phyloP scores from a whole-genome alignment of 1,140 invertebrate genomes.

The Monomorium pharaonis region DNA sequence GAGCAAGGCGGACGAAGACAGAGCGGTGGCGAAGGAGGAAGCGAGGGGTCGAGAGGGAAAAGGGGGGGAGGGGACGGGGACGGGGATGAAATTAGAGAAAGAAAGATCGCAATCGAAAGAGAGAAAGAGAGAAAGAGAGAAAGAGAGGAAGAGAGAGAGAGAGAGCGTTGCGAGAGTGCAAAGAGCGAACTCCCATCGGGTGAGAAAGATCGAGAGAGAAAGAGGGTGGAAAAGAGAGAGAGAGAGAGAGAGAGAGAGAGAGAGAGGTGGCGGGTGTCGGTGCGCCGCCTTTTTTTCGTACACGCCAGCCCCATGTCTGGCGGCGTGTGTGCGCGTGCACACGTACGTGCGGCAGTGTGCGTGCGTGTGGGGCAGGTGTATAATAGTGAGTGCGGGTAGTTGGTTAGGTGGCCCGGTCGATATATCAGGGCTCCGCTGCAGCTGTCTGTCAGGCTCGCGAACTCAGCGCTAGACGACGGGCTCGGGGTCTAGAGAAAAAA shows the following conservation, averaged over 20 bases:
- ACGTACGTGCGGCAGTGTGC: constrained; percentile 7
- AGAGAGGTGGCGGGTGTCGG: constrained; percentile 58
- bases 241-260: constrained; percentile 39
- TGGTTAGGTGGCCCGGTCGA: constrained; percentile 81
- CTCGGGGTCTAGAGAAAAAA: constrained; percentile 80
- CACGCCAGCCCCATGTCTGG: constrained; percentile 69
- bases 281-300: constrained; percentile 74
- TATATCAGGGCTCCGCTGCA: constrained; percentile 84
- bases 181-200: constrained; percentile 23
- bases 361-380: constrained; percentile 72
- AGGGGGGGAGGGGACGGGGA: no score
- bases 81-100: constrained; percentile 42
- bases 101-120: constrained; percentile 24
- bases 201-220: constrained; percentile 32
- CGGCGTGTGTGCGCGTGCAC: constrained; percentile 44
- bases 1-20: constrained; percentile 60
- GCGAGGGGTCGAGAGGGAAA: constrained; percentile 32
- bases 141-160: constrained; percentile 50
- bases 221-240: constrained; percentile 12
- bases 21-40: constrained; percentile 45
- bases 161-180: constrained; percentile 4
- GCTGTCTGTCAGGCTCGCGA: constrained; percentile 83
- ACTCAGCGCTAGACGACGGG: constrained; percentile 81
- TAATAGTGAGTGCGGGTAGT: constrained; percentile 76
- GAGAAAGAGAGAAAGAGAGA: no score